Base-by-base conservation (phyloP, 2,888 invertebrate species). In the Lissonota sp. region DNA sequence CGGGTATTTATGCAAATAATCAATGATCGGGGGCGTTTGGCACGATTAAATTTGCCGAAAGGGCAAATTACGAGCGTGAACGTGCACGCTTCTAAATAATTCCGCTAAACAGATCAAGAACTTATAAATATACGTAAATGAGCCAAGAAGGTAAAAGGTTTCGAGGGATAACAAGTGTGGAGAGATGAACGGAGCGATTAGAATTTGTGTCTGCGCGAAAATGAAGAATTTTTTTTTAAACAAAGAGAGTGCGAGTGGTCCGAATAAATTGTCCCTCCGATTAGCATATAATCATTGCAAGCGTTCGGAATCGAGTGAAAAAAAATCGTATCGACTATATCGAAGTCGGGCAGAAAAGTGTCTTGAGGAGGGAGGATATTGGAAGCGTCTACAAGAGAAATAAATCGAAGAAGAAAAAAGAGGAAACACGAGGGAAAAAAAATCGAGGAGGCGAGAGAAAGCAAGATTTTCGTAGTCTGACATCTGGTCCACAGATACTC, bases 401-500 rank as follows among this genome's bases (percentile, higher is more conserved):
- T 53, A 53, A 53, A 53, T 53, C 53, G n/a, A 12, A 49, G n/a
- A 49, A 49, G 49, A 49, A 49, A 49, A 49, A 49, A 49, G 7
- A 44, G n/a, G n/a, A n/a, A 26, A 26, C 8, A 46, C 51, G 53
- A 57, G n/a, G 39, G 58, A 78, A 16, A 7, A 12, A 39, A n/a
- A 51, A 37, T 26, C 39, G 58, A 63, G 40, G 42, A 71, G 14
- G n/a, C n/a, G 66, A 66, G 74, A 67, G 74, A 78, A 72, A 75
- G 55, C 55, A 64, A 63, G 71, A 80, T 80, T 67, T 53, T 69
- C 66, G 44, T 53, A 42, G 66, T 70, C 51, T 39, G 82, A 90
- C 90, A 90, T 90, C 90, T 90, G 89, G 89, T 77, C 80, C 79
- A 82, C 89, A 89, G 89, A 88, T 87, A 26, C 26, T 80, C 80